Conservation (phyloP, 2,888 invertebrate species). For the Syrista parreyssii region DNA sequence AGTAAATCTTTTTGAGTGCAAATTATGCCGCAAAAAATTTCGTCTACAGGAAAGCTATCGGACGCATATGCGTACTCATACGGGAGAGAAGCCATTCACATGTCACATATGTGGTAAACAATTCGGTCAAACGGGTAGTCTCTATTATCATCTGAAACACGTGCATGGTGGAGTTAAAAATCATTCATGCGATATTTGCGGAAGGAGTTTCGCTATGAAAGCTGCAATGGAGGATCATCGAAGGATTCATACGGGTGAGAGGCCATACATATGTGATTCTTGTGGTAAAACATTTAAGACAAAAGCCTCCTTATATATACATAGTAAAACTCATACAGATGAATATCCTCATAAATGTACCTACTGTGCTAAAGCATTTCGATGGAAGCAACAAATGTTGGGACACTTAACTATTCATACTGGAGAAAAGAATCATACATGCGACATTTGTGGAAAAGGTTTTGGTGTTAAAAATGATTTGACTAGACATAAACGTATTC, state of each 20-base stretch:
- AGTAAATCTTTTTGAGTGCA: constrained; percentile 29
- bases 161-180: constrained; percentile 66
- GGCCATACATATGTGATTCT: constrained; percentile 64
- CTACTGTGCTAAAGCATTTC: constrained; percentile 65
- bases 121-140: constrained; percentile 67
- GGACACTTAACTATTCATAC: constrained; percentile 68
- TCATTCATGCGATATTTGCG: constrained; percentile 68
- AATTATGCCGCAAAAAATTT: constrained; percentile 43
- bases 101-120: constrained; percentile 68
- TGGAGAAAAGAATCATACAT: constrained; percentile 65
- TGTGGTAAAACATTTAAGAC: constrained; percentile 69
- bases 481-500: constrained; percentile 69
- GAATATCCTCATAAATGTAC: constrained; percentile 48
- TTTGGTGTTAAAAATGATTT: constrained; percentile 69
- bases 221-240: constrained; percentile 67
- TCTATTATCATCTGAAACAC: constrained; percentile 70
- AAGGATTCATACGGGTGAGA: constrained; percentile 65
- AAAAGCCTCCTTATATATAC: constrained; percentile 68
- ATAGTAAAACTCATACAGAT: constrained; percentile 53
- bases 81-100: constrained; percentile 56
- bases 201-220: constrained; percentile 67
- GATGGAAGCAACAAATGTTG: constrained; percentile 66
- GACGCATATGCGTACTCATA: constrained; percentile 40
- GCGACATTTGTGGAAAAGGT: constrained; percentile 67
- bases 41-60: constrained; percentile 36